Conservation (phyloP, 30 jellyfish, hydroid and myxozoan genomes). For the Aurelia sp. region DNA sequence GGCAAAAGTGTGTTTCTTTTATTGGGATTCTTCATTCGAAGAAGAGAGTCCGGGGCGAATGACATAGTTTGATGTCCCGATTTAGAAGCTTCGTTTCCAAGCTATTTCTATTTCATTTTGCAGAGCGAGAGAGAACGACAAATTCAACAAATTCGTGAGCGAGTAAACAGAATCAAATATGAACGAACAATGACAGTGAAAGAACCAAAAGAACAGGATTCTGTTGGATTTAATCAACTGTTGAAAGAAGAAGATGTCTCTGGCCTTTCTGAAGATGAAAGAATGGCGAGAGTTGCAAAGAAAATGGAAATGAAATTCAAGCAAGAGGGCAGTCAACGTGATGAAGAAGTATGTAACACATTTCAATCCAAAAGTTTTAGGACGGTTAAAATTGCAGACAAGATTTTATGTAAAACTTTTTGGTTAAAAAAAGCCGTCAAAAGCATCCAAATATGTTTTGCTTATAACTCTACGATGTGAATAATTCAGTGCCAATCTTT, state of each 20-base stretch:
- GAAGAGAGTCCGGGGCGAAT: too few relatives aligned
- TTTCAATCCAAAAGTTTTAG: too few relatives aligned
- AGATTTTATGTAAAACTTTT: too few relatives aligned
- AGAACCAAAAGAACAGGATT: conserved; percentile 62
- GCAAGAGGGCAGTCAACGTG: conserved; percentile 65
- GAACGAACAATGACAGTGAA: conserved; percentile 82
- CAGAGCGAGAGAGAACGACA: conserved; percentile 94
- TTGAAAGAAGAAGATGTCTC: conserved; percentile 53
- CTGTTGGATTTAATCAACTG: conserved; percentile 45
- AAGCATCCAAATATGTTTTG: too few relatives aligned
- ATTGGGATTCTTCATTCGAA: too few relatives aligned
- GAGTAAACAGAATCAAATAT: conserved; percentile 86
- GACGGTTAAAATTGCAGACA: too few relatives aligned
- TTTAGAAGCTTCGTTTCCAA: too few relatives aligned
- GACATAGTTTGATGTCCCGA: too few relatives aligned
- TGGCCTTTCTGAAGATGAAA: conserved; percentile 81
- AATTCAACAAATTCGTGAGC: conserved; percentile 79
- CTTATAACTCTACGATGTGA: too few relatives aligned
- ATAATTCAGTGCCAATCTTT: too few relatives aligned
- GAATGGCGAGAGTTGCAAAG: conserved; percentile 82
- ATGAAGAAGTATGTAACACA: conserved; percentile 35
- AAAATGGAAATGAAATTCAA: conserved; percentile 81
- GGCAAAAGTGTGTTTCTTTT: too few relatives aligned
- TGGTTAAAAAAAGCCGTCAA: too few relatives aligned
- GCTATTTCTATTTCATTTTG: neutral